These are phyloP conservation scores for Zeugodacus cucurbitae DNA, from an alignment of 1,140 invertebrate species.

Conservation along the genomic window DNA sequence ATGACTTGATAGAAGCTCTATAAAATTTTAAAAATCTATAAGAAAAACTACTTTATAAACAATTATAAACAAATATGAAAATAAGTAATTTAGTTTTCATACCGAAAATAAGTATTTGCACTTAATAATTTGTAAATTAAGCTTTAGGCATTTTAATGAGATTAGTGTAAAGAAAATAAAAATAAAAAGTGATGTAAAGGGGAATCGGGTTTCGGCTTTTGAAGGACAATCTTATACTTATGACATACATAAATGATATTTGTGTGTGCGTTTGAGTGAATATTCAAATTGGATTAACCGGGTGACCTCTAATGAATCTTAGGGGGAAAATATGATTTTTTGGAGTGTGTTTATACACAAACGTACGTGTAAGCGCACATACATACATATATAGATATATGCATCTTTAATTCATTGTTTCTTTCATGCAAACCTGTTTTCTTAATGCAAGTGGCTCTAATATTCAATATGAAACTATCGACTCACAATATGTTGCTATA, in stretches of 20 bases:
- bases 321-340: neutral
- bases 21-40: no score
- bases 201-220: no score
- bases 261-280: neutral
- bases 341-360: neutral
- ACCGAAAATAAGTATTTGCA: no score
- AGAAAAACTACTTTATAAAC: no score
- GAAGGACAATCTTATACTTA: neutral
- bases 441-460: neutral
- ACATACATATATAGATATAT: neutral
- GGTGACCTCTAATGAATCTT: neutral
- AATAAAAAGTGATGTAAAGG: no score
- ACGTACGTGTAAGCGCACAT: neutral
- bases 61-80: no score
- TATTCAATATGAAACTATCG: neutral
- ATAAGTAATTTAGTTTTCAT: no score
- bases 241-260: neutral
- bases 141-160: no score
- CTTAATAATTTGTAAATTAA: no score
- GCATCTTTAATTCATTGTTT: neutral
- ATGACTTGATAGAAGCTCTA: no score
- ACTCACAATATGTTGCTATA: neutral
- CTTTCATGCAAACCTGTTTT: conserved; percentile 1
- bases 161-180: no score
- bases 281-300: neutral